Conservation (phyloP, 2,113 vertebrate species). For the Orientallactaga bullata region DNA sequence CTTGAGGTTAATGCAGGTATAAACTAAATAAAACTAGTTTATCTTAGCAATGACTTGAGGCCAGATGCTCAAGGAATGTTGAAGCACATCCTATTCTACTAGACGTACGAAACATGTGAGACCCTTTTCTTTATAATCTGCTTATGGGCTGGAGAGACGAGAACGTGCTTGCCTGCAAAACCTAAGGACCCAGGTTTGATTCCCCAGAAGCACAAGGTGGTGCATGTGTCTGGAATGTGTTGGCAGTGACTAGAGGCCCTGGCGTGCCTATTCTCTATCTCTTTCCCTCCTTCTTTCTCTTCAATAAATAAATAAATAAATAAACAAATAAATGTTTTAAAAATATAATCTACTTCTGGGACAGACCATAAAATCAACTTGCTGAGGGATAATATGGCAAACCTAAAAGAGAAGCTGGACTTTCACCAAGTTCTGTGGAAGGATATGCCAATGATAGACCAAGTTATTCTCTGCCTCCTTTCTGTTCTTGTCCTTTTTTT, state of each 20-base stretch:
- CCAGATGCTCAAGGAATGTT: neutral
- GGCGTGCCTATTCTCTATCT: too few species aligned
- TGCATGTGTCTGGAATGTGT: too few species aligned
- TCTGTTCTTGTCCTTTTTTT: slow-evolving; percentile 1
- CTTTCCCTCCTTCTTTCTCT: too few species aligned
- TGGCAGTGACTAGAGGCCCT: too few species aligned
- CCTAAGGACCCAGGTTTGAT: too few species aligned
- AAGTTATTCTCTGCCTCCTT: slow-evolving; percentile 15
- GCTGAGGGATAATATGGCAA: neutral
- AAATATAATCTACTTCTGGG: neutral
- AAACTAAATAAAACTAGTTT: slow-evolving; percentile 7
- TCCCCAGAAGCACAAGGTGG: too few species aligned
- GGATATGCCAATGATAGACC: slow-evolving; percentile 29
- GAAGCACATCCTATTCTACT: neutral
- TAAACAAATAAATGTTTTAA: too few species aligned
- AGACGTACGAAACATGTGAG: neutral
- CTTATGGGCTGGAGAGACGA: neutral
- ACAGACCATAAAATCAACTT: slow-evolving; percentile 34
- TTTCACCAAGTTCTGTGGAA: slow-evolving; percentile 17
- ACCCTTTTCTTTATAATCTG: neutral
- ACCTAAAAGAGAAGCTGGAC: slow-evolving; percentile 27
- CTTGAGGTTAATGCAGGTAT: neutral
- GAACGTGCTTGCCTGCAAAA: too few species aligned
- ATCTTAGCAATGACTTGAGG: neutral
- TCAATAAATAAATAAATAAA: too few species aligned